A percentile compares a stretch with the other conserved stretches of the same genome.
Evolutionary conservation across 2,113 vertebrate genomes (phyloP).

Genomic region (Callaeas wilsoni): DNA sequence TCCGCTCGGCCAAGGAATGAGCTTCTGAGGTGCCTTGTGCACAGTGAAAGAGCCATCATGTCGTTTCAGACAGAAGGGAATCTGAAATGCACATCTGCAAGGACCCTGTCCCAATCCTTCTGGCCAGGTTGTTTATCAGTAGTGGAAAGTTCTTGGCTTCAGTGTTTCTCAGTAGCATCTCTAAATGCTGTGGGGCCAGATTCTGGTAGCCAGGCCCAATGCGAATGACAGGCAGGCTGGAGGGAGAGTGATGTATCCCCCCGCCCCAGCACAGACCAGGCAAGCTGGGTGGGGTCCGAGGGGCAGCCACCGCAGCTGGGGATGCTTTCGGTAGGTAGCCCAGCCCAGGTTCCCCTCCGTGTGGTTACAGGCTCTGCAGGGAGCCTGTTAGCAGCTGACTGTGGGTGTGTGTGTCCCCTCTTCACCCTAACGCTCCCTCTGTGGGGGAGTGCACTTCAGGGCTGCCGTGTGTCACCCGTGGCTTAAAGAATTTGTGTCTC

Average conservation of each 20-base stretch:
- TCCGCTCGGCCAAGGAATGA: neutral
- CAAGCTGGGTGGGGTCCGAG: neutral
- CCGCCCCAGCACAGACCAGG: neutral
- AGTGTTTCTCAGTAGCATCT: neutral
- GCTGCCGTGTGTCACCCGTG: accelerated
- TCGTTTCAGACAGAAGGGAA: neutral
- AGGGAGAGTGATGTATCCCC: neutral
- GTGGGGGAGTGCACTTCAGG: neutral
- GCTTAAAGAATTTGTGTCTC: neutral
- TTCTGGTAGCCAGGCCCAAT: neutral
- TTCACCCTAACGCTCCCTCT: neutral
- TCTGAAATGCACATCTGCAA: neutral
- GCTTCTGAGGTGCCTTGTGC: neutral
- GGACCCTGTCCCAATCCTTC: neutral
- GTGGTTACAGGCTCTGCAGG: neutral
- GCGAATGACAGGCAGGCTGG: neutral
- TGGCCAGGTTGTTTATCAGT: neutral
- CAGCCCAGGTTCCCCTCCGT: neutral
- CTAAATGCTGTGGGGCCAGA: neutral
- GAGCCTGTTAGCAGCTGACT: neutral
- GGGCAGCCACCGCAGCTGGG: neutral
- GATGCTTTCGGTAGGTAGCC: neutral
- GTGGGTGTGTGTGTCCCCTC: neutral
- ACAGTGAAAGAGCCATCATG: neutral
- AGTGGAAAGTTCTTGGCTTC: neutral